phyloP scores from a whole-genome alignment of 2,797 vertebrate species.

The Oreonectes daqikongensis region DNA sequence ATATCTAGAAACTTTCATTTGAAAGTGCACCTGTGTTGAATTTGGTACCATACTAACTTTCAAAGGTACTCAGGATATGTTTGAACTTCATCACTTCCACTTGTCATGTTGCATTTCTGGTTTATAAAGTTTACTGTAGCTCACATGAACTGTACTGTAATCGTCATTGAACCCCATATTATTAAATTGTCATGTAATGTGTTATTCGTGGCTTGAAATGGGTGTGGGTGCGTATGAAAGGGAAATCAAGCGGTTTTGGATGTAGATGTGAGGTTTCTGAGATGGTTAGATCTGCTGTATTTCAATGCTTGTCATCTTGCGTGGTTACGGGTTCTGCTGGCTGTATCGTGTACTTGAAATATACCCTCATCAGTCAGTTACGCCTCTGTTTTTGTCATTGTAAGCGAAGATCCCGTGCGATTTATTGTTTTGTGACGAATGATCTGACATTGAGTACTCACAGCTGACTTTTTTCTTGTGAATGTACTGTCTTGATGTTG shows the following conservation, averaged over 20 bases:
- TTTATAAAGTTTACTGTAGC: background rate
- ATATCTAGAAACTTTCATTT: background rate
- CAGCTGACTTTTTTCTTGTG: constrained; percentile 22
- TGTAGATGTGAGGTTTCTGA: constrained; percentile 22
- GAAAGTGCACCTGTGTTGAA: background rate
- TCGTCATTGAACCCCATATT: constrained; percentile 10
- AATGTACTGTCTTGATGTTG: background rate
- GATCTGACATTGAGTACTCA: background rate
- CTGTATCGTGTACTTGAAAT: constrained; percentile 11
- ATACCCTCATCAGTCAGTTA: background rate
- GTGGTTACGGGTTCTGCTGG: background rate
- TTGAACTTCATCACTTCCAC: background rate
- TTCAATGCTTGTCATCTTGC: constrained; percentile 7
- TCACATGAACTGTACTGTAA: constrained; percentile 13
- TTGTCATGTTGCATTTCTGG: constrained; percentile 6
- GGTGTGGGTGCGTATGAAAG: constrained; percentile 10
- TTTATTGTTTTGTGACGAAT: constrained; percentile 41
- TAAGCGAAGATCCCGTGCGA: constrained; percentile 8
- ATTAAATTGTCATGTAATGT: constrained; percentile 35
- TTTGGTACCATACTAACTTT: background rate
- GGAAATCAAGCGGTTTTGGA: constrained; percentile 31
- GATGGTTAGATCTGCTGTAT: constrained; percentile 16
- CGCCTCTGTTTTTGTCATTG: constrained; percentile 32
- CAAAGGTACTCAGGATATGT: background rate
- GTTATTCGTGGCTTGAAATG: constrained; percentile 43